Evolutionary conservation across 2,888 invertebrate species (phyloP), one percentile per base, ranked within the genome.

Genomic region (Caenorhabditis wallacei): DNA sequence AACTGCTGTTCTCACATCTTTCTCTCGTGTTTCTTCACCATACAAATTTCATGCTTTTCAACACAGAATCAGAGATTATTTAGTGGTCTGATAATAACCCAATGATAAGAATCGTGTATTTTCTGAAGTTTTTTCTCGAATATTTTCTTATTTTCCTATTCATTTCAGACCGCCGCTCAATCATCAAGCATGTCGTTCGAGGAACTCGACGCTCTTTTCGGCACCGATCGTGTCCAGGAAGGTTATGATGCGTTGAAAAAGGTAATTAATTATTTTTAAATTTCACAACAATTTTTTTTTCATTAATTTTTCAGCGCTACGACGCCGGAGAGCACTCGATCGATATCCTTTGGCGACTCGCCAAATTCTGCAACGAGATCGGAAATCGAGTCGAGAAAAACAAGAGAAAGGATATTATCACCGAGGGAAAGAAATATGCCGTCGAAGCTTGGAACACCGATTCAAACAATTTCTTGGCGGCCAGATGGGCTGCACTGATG

Each of bases 401-500:
- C 37, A 85, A 85, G 74, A 84, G 87, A 74, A 91, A 90, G 82
- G 84, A 85, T 11, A 71, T 87, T 40, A 63, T 90, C 43, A 35
- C 69, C 35, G 91, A 91, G 74, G 91, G 90, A 51, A 84, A 88
- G 64, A 82, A 85, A 30, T 88, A 86, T 71, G 91, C 89, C 2
- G 24, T 80, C 22, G 85, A 85, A 18, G 91, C 90, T 10, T 80
- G 85, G 59, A 76, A 85, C 35, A 13, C 82, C 30, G 82, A 85
- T 61, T 69, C 80, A 13, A 85, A 88, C 61, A 83, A 87, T 76
- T 90, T 90, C 78, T 69, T 89, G 53, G 85, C 87, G 5, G 79
- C 89, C 2, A 86, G 89, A 61, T 91, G 90, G 90, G 88, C 88
- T 1, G 91, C 91, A 8, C 85, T 90, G 26, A 78, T 88, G 51